Percentiles rank a stretch among this genome's conserved stretches.
These are phyloP conservation scores for Trypoxylus dichotomus DNA, from an alignment of 1,140 invertebrate species.

Conservation along the genomic window DNA sequence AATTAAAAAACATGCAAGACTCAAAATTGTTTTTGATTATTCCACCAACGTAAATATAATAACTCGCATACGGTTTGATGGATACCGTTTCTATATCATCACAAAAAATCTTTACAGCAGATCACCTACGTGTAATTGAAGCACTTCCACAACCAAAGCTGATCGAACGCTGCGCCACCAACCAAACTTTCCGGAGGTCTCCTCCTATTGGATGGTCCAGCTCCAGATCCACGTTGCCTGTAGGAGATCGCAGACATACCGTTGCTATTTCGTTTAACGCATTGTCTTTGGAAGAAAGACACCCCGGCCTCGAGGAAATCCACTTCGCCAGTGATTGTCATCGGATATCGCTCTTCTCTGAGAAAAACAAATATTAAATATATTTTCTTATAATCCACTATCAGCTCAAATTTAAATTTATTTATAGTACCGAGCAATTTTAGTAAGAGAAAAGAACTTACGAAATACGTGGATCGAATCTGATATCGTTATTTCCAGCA, in stretches of 20 bases:
- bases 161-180: constrained; percentile 58
- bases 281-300: constrained; percentile 58
- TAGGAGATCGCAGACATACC: constrained; percentile 56
- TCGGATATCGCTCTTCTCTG: constrained; percentile 50
- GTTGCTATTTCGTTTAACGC: constrained; percentile 49
- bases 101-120: too few species aligned
- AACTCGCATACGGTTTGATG: too few species aligned
- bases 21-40: too few species aligned
- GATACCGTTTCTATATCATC: too few species aligned
- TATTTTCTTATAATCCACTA: background rate
- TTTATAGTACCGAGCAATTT: background rate
- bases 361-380: constrained; percentile 17
- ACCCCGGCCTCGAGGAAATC: constrained; percentile 65
- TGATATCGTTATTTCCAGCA: constrained; percentile 52
- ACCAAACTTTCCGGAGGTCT: constrained; percentile 54
- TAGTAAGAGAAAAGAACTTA: constrained; percentile 39
- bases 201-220: constrained; percentile 50
- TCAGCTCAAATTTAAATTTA: background rate
- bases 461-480: constrained; percentile 56
- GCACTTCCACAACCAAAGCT: constrained; percentile 67
- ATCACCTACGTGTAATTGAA: constrained; percentile 65
- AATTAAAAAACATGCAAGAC: too few species aligned
- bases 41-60: too few species aligned
- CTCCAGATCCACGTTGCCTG: constrained; percentile 54
- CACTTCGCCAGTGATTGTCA: constrained; percentile 53